These are phyloP conservation scores for Papilio polytes DNA, from an alignment of 1,140 invertebrate species.

Conservation along the genomic window DNA sequence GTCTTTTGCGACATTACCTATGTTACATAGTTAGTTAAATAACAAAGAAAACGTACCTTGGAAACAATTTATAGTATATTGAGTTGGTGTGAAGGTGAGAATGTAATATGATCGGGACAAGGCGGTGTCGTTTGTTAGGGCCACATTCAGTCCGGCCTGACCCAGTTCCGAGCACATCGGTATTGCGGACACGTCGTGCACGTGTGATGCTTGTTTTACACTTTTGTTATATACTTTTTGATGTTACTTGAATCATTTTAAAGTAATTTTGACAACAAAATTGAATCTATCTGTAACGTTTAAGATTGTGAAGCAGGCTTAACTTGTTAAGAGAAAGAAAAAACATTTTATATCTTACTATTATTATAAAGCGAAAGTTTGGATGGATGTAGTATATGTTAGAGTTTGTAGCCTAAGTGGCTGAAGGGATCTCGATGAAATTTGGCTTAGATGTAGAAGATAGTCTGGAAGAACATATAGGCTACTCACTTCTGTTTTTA, in stretches of 20 bases:
- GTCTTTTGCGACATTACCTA: too few relatives aligned
- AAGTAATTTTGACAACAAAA: neutral
- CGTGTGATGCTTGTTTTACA: neutral
- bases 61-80: constrained; percentile 3
- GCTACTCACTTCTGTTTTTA: too few relatives aligned
- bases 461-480: too few relatives aligned
- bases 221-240: neutral
- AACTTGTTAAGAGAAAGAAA: too few relatives aligned
- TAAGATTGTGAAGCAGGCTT: too few relatives aligned
- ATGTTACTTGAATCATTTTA: neutral
- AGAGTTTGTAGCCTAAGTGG: too few relatives aligned
- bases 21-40: neutral
- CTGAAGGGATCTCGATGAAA: too few relatives aligned
- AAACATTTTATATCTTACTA: too few relatives aligned
- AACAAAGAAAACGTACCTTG: neutral
- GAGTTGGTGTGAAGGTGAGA: constrained; percentile 8
- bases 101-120: constrained; percentile 14
- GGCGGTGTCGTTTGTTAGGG: neutral
- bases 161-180: constrained; percentile 18
- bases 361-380: too few relatives aligned
- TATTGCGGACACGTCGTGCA: constrained; percentile 1
- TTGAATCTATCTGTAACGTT: too few relatives aligned
- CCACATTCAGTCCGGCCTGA: constrained; percentile 20
- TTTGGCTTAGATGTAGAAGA: too few relatives aligned
- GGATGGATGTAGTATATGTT: too few relatives aligned